Evolutionary conservation across 2,797 vertebrate genomes (phyloP).

Genomic region (Toxotes lorentzi): DNA sequence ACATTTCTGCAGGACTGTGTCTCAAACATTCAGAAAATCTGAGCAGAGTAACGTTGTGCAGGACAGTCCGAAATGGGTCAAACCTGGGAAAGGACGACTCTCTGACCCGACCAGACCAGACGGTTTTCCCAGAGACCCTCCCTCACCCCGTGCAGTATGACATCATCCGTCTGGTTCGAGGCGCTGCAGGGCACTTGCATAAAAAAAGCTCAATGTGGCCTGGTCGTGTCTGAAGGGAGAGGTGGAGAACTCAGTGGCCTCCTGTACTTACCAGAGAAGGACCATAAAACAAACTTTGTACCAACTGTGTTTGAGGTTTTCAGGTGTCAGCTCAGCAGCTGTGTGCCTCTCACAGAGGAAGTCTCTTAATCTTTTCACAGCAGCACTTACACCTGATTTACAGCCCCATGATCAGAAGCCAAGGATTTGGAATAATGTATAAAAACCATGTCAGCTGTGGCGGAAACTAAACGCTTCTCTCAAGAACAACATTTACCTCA

Average conservation of each 20-base stretch:
- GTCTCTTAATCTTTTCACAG: conserved; percentile 30
- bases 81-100: conserved; percentile 66
- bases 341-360: conserved; percentile 16
- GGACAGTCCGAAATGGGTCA: conserved; percentile 50
- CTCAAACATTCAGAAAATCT: neutral
- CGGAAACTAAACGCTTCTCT: neutral
- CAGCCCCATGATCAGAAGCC: neutral
- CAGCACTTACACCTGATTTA: neutral
- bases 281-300: conserved; percentile 56
- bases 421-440: neutral
- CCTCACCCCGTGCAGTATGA: conserved; percentile 70
- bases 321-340: conserved; percentile 32
- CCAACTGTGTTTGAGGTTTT: conserved; percentile 44
- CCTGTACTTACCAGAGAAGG: conserved; percentile 39
- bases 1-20: conserved; percentile 29
- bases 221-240: conserved; percentile 44
- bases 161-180: conserved; percentile 76
- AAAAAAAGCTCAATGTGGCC: conserved; percentile 66
- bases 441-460: neutral
- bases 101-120: conserved; percentile 32
- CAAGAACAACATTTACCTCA: neutral
- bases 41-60: conserved; percentile 21
- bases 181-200: conserved; percentile 55
- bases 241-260: conserved; percentile 59
- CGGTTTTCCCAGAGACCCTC: conserved; percentile 61